Percentiles rank a stretch among this genome's conserved stretches.
Conservation (phyloP, 2,113 vertebrate genomes). For the Thymallus thymallus region DNA sequence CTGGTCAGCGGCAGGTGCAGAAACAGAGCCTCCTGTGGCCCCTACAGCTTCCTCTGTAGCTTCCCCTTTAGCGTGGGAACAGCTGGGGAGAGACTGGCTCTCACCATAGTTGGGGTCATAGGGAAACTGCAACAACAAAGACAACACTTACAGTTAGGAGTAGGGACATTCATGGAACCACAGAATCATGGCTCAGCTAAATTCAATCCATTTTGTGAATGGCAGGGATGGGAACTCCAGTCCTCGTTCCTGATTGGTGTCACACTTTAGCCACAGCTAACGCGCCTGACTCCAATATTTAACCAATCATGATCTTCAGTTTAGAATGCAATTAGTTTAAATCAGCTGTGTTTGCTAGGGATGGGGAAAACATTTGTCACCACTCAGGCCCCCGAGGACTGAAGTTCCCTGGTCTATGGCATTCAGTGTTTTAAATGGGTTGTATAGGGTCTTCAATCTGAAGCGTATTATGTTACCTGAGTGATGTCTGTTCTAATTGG, state of each 20-base stretch:
- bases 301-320: too few species aligned
- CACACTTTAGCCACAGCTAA: too few species aligned
- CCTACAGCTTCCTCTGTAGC: neutral
- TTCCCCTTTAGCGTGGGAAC: slow-evolving; percentile 23
- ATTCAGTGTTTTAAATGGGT: neutral
- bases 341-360: too few species aligned
- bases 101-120: slow-evolving; percentile 49
- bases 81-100: slow-evolving; percentile 32
- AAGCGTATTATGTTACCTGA: slow-evolving; percentile 54
- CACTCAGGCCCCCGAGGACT: neutral
- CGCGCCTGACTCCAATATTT: too few species aligned
- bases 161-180: neutral
- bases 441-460: neutral
- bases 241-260: too few species aligned
- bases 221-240: too few species aligned
- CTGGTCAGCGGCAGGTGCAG: slow-evolving; percentile 68
- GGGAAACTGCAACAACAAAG: slow-evolving; percentile 62
- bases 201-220: neutral
- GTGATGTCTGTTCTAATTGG: slow-evolving; percentile 63
- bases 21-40: neutral
- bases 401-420: too few species aligned
- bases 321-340: too few species aligned
- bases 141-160: neutral
- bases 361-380: too few species aligned
- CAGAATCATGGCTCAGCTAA: neutral